A percentile compares a stretch with the other conserved stretches of the same genome.
phyloP scores from a whole-genome alignment of 2,888 invertebrate species.

The Limenitis camilla region DNA sequence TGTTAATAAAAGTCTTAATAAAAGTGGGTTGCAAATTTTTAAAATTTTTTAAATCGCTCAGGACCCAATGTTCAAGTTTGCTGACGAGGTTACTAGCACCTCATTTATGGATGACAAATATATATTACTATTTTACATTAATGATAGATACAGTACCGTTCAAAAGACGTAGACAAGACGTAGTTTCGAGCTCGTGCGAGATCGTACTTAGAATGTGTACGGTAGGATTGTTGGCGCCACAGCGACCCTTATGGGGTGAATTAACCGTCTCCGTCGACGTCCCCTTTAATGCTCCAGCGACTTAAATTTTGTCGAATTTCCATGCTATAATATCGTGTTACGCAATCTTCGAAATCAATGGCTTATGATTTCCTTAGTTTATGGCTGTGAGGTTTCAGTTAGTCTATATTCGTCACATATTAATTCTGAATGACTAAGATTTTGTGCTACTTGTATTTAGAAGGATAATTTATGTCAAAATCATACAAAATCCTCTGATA shows the following conservation, averaged over 20 bases:
- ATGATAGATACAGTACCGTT: constrained; percentile 5
- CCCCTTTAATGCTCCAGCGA: constrained; percentile 70
- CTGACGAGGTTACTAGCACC: too few relatives aligned
- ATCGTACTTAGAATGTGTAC: constrained; percentile 67
- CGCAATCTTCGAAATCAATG: constrained; percentile 55
- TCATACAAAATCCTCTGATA: background rate
- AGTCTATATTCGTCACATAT: background rate
- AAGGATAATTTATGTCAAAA: background rate
- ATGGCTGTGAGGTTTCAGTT: constrained; percentile 33
- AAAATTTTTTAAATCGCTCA: too few relatives aligned
- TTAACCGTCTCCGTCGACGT: constrained; percentile 66
- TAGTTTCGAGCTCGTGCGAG: constrained; percentile 29
- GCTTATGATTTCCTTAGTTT: constrained; percentile 66
- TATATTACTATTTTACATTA: background rate
- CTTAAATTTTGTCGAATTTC: constrained; percentile 74
- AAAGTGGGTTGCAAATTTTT: too few relatives aligned
- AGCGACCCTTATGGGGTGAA: constrained; percentile 71
- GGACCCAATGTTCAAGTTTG: too few relatives aligned
- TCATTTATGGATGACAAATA: too few relatives aligned
- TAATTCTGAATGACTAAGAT: too few relatives aligned
- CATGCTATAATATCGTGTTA: constrained; percentile 61
- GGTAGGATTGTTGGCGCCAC: constrained; percentile 69
- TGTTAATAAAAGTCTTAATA: too few relatives aligned
- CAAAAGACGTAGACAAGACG: constrained; percentile 28
- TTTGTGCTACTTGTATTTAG: background rate